Evolutionary conservation across 2,888 invertebrate species (phyloP).

Genomic region (Trichogramma evanescens): DNA sequence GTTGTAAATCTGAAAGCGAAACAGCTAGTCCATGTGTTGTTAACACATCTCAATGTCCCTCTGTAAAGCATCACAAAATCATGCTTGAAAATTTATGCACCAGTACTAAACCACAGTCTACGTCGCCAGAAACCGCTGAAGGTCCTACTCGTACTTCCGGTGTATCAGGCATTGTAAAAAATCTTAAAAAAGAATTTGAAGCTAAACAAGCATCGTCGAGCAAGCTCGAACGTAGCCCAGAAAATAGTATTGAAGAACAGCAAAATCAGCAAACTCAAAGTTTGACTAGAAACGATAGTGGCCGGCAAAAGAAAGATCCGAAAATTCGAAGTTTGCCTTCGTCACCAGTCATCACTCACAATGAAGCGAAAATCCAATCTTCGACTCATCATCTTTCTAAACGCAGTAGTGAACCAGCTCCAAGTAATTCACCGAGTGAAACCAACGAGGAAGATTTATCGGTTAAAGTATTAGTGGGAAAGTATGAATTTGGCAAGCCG

Average conservation of each 20-base stretch:
- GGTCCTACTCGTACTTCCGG: constrained; percentile 21
- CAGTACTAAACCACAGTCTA: constrained; percentile 45
- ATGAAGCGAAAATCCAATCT: constrained; percentile 41
- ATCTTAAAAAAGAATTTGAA: constrained; percentile 82
- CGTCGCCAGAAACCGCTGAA: constrained; percentile 18
- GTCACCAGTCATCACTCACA: constrained; percentile 59
- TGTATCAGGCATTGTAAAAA: constrained; percentile 70
- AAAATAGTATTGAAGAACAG: constrained; percentile 30
- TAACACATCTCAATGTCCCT: constrained; percentile 50
- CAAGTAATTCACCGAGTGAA: constrained; percentile 8
- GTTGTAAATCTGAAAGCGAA: constrained; percentile 45
- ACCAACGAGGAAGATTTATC: constrained; percentile 58
- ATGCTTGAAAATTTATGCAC: constrained; percentile 49
- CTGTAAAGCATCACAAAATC: constrained; percentile 52
- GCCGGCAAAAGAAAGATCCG: constrained; percentile 35
- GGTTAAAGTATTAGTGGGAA: constrained; percentile 68
- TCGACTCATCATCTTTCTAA: constrained; percentile 21
- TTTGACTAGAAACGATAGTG: constrained; percentile 37
- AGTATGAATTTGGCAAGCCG: constrained; percentile 59
- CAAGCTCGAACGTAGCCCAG: constrained; percentile 37
- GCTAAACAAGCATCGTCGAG: constrained; percentile 54
- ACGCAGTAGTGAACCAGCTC: constrained; percentile 21
- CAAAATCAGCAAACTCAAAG: constrained; percentile 52
- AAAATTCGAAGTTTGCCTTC: constrained; percentile 42
- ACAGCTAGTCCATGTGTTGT: constrained; percentile 47